Evolutionary conservation across 2,888 invertebrate genomes (phyloP).

Genomic region (Saturnia pavonia): DNA sequence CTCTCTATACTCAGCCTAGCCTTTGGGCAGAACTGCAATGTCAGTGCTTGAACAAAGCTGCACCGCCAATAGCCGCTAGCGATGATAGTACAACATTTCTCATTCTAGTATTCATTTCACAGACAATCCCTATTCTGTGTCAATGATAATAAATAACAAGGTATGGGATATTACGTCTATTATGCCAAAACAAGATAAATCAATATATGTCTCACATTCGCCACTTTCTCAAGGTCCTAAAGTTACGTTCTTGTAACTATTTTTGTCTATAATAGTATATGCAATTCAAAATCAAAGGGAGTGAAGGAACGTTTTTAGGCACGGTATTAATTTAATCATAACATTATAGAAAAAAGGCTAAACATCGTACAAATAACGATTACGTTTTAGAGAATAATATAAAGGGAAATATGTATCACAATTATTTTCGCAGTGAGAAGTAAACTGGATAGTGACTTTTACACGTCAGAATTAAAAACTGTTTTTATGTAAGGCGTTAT

Average conservation of each 20-base stretch:
- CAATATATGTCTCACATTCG: too few relatives aligned
- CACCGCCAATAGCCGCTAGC: conserved; percentile 63
- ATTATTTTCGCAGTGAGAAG: too few relatives aligned
- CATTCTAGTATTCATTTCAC: conserved; percentile 25
- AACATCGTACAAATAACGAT: too few relatives aligned
- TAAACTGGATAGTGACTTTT: too few relatives aligned
- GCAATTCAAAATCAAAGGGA: background rate
- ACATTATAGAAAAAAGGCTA: too few relatives aligned
- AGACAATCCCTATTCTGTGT: conserved; percentile 17
- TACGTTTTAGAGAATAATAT: too few relatives aligned
- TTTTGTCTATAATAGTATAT: background rate
- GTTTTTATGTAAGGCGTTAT: too few relatives aligned
- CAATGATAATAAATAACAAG: background rate
- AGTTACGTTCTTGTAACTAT: background rate
- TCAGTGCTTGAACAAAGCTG: conserved; percentile 70
- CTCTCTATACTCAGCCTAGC: conserved; percentile 22
- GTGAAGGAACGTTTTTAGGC: background rate
- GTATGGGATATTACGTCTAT: background rate
- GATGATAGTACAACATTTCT: conserved; percentile 64
- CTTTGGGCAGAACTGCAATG: conserved; percentile 43
- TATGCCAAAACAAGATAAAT: background rate
- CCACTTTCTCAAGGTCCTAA: background rate
- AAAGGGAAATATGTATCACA: too few relatives aligned
- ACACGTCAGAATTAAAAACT: too few relatives aligned
- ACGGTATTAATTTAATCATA: background rate